Base-by-base conservation (phyloP, 92 coral and sea anemone species). In the Blastomussa wellsi region DNA sequence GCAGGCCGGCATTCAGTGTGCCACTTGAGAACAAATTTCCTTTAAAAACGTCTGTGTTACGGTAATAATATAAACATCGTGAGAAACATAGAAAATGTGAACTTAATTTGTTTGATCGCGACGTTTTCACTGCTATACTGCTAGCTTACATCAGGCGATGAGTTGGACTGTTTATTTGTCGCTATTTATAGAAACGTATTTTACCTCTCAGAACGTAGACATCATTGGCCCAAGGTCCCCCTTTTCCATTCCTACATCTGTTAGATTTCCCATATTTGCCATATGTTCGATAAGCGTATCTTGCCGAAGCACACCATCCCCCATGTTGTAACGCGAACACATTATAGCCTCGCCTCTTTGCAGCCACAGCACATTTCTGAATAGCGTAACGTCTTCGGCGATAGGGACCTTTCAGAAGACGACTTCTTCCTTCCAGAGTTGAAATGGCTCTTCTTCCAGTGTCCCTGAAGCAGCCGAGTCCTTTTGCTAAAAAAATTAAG, bases 151-250 rank as follows among this genome's bases (percentile, higher is more conserved):
- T n/a, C n/a, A n/a, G n/a, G n/a, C n/a, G n/a, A n/a, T n/a, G n/a
- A n/a, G n/a, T n/a, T n/a, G n/a, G n/a, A n/a, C n/a, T n/a, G n/a
- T n/a, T n/a, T n/a, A n/a, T n/a, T n/a, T n/a, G n/a, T n/a, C n/a
- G n/a, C n/a, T n/a, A n/a, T n/a, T n/a, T n/a, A n/a, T n/a, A n/a
- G n/a, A n/a, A n/a, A n/a, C n/a, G n/a, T n/a, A n/a, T n/a, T n/a
- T n/a, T n/a, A 89, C 91, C 91, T 79, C 83, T 78, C 16, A 89
- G 76, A 60, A 89, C 89, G 68, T 89, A 89, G 44, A 89, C 89
- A 79, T 89, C 89, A 51, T 89, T 89, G 41, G 88, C 91, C 91
- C 91, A 84, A 44, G 91, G 88, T 65, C 91, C 91, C 73, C 91
- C 91, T 57, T 84, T 89, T 77, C 89, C 81, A 39, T 79, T 84